Conservation (phyloP, 2,888 invertebrate species). For the Ommatoiulus sabulosus region DNA sequence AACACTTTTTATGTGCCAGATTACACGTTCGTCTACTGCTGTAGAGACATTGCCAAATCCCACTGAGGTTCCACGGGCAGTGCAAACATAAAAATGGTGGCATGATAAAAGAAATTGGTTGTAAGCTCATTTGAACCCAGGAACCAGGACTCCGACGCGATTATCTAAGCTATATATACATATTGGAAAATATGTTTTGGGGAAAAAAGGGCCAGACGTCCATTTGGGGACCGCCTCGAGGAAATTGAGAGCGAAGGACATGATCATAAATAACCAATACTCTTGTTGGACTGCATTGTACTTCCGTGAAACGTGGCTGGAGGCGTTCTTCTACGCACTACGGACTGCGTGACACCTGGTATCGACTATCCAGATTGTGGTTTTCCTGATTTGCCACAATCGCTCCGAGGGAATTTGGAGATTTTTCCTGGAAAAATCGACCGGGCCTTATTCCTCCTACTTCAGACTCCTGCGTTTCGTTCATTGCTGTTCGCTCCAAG, state of each 20-base stretch:
- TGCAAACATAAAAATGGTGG: conserved; percentile 36
- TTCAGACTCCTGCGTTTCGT: too few relatives aligned
- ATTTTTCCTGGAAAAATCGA: too few relatives aligned
- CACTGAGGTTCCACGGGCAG: conserved; percentile 1
- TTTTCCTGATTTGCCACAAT: not conserved
- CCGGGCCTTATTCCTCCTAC: too few relatives aligned
- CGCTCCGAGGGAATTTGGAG: not conserved
- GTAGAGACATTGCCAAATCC: conserved; percentile 26
- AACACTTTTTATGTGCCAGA: conserved; percentile 40
- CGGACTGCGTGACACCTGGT: not conserved
- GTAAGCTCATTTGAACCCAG: conserved; percentile 32
- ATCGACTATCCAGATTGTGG: not conserved
- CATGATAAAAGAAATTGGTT: conserved; percentile 43
- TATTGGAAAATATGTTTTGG: conserved; percentile 39
- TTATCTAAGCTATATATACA: conserved; percentile 30
- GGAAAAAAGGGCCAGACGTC: conserved; percentile 21
- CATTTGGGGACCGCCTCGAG: conserved; percentile 30
- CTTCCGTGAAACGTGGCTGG: not conserved
- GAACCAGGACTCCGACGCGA: not conserved
- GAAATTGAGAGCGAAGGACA: conserved; percentile 24
- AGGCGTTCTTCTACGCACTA: not conserved
- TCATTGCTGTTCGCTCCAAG: too few relatives aligned
- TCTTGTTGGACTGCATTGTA: not conserved
- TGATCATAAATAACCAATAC: conserved; percentile 3
- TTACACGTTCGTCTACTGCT: conserved; percentile 30